Percentiles rank a stretch among this genome's conserved stretches.
phyloP scores from a whole-genome alignment of 2,113 vertebrate species.

The Tinamus guttatus region DNA sequence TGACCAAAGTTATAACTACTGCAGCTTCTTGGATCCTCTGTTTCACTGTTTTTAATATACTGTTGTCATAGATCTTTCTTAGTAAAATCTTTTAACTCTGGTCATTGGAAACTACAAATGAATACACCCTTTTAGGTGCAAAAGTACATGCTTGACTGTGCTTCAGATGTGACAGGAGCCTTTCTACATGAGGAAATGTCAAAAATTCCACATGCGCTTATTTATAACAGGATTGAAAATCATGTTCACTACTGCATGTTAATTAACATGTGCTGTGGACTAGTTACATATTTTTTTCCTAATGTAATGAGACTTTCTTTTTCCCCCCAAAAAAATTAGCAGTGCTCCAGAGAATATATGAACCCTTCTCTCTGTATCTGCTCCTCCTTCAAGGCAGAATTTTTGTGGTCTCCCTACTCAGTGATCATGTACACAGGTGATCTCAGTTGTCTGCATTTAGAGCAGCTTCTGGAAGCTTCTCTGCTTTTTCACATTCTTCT shows the following conservation, averaged over 20 bases:
- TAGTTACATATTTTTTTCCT: accelerated
- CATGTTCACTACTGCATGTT: background rate
- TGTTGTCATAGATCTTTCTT: background rate
- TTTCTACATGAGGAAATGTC: background rate
- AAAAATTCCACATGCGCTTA: background rate
- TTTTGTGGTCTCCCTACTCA: background rate
- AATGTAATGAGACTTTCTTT: background rate
- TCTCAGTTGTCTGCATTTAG: slow-evolving; percentile 37
- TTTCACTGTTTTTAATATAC: background rate
- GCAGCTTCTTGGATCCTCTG: background rate
- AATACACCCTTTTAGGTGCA: background rate
- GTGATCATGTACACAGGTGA: background rate
- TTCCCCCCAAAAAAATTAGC: background rate
- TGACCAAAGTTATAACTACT: background rate
- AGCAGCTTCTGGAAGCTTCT: slow-evolving; percentile 28
- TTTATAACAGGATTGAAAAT: background rate
- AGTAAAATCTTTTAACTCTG: background rate
- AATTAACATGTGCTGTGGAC: background rate
- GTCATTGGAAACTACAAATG: background rate
- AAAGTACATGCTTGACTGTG: background rate
- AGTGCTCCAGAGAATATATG: background rate
- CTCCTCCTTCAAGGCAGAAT: background rate
- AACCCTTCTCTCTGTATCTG: background rate
- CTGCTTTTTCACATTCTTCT: slow-evolving; percentile 17
- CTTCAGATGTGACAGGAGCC: background rate